Evolutionary conservation across 2,113 vertebrate genomes (phyloP).

Genomic region (Rhagologus leucostigma): DNA sequence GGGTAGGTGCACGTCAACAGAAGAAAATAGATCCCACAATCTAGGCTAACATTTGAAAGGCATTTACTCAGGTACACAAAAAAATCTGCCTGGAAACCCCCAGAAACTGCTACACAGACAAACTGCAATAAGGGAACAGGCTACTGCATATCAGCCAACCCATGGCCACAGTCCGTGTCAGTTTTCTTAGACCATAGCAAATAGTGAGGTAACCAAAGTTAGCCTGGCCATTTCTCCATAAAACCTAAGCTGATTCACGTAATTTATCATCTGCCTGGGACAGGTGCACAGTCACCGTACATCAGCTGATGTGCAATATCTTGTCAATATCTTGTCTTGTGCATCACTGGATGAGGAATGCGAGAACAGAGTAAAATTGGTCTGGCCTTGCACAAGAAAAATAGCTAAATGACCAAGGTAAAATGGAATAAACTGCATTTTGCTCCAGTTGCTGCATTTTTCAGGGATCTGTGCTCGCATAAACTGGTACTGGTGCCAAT

Average conservation of each 20-base stretch:
- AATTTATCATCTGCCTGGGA: not conserved
- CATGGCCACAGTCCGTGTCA: fast-evolving
- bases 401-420: not conserved
- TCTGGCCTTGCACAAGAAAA: not conserved
- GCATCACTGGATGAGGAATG: not conserved
- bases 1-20: not conserved
- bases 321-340: not conserved
- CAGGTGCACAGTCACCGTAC: not conserved
- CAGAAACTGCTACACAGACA: not conserved
- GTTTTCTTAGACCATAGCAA: not conserved
- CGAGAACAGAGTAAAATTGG: not conserved
- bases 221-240: not conserved
- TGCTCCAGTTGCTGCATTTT: not conserved
- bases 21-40: not conserved
- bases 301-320: not conserved
- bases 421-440: not conserved
- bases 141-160: not conserved
- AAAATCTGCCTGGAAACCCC: not conserved
- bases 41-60: not conserved
- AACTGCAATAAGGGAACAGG: not conserved
- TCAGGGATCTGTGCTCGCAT: not conserved
- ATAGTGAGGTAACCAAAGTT: not conserved
- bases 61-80: not conserved
- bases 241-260: not conserved
- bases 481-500: not conserved